These are phyloP conservation scores for Aricia artaxerxes DNA, from an alignment of 2,888 invertebrate species.

Conservation along the genomic window DNA sequence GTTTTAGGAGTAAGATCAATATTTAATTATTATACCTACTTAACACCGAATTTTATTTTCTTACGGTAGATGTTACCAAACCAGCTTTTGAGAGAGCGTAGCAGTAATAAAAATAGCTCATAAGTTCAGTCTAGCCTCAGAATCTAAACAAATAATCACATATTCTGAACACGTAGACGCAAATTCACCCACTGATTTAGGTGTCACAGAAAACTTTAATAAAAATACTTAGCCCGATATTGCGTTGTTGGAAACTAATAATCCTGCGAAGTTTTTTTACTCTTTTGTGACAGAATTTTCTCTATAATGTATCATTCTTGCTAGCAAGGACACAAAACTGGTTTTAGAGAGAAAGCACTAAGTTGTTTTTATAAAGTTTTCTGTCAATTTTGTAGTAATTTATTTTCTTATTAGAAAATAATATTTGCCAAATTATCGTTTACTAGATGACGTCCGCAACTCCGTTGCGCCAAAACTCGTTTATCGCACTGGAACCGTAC, in stretches of 20 bases:
- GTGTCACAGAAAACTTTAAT: slow-evolving; percentile 7
- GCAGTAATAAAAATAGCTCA: not conserved
- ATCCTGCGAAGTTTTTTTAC: not conserved
- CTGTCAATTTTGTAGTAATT: not conserved
- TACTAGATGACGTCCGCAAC: no score
- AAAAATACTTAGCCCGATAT: slow-evolving; percentile 12
- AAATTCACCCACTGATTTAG: not conserved
- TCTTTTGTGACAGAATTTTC: not conserved
- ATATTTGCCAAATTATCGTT: no score
- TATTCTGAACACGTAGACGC: not conserved
- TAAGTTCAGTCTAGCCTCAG: not conserved
- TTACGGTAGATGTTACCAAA: not conserved
- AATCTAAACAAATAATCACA: not conserved
- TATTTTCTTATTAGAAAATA: no score
- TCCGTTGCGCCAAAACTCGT: no score
- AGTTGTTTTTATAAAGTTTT: not conserved
- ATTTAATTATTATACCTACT: no score
- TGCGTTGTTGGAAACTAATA: slow-evolving; percentile 23
- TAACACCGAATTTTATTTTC: no score
- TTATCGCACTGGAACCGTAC: no score
- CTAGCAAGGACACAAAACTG: not conserved
- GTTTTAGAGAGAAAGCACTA: not conserved
- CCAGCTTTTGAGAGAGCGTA: not conserved
- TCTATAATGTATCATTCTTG: not conserved
- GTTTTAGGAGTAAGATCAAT: no score